Evolutionary conservation across 2,797 vertebrate genomes (phyloP), one percentile per base, ranked within the genome.

Genomic region (Manis crassicaudata): DNA sequence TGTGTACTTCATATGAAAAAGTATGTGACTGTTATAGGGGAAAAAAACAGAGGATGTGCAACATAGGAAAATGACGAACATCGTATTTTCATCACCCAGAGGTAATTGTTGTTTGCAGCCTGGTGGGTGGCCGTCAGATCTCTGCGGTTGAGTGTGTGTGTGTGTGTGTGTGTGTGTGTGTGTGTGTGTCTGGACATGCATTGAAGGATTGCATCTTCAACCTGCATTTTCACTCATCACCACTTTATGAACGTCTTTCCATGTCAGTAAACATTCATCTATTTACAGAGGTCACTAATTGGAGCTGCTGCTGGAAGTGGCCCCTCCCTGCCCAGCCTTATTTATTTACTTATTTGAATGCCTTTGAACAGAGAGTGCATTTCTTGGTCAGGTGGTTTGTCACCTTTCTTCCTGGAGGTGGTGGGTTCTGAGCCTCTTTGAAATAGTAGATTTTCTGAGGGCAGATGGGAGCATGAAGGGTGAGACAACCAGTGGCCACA

Each of bases 1-100:
- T 86, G 83, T 83, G 93, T 46, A 27, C 65, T 96, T 76, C 56
- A 86, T 90, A 86, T 8, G 63, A 72, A 88, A 81, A 91, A 89
- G 40, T 16, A 75, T 7, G 54, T 20, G 75, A 50, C 70, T 73
- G 40, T 70, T 35, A 40, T 4, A 32, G 72, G 43, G 35, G 27
- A 65, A 37, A 65, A 35, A 25, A 32, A 75, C 92, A 68, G 84
- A 83, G 87, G 56, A 56, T 29, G 77, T 29, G 77, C 67, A 25
- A 20, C 68, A 20, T 46, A 23, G 72, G 87, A 72, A 40, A 54
- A 20, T 2, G 29, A 37, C 54, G 12, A 63, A 17, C 17, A 13
- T 20, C 50, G 1, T 0, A 2, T 63, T 73, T 20, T 46, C 72
- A 11, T 46, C 27, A 12, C 58, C 3, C 11, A 0, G 2, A 10